These are phyloP conservation scores for Planococcus citri DNA, from an alignment of 1,140 invertebrate genomes.

Conservation along the genomic window DNA sequence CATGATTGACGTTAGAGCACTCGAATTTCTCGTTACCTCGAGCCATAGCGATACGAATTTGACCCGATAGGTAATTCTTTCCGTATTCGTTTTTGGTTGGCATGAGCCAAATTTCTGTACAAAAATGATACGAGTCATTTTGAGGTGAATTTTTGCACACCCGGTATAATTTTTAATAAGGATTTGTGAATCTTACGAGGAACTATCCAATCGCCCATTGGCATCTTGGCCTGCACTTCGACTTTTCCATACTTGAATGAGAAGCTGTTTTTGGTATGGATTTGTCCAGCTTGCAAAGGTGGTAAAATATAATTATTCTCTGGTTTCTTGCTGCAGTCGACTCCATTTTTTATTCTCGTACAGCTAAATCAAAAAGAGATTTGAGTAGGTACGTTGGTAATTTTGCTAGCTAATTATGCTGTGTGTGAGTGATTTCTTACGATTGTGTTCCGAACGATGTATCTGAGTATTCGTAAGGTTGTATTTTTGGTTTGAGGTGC, in stretches of 20 bases:
- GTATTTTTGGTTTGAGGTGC: too few relatives aligned
- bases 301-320: slow-evolving; percentile 37
- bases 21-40: slow-evolving; percentile 25
- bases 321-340: slow-evolving; percentile 26
- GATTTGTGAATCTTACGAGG: slow-evolving; percentile 42
- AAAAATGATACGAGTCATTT: too few relatives aligned
- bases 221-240: slow-evolving; percentile 54
- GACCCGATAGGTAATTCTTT: slow-evolving; percentile 25
- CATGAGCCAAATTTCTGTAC: slow-evolving; percentile 26
- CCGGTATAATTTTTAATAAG: too few relatives aligned
- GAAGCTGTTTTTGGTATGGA: slow-evolving; percentile 48
- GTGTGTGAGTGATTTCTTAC: too few relatives aligned
- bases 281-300: slow-evolving; percentile 49
- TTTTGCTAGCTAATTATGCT: too few relatives aligned
- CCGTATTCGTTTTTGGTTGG: slow-evolving; percentile 28
- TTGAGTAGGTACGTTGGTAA: too few relatives aligned
- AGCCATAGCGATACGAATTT: slow-evolving; percentile 25
- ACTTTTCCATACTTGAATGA: slow-evolving; percentile 51
- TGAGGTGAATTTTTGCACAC: too few relatives aligned
- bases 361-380: slow-evolving; percentile 25
- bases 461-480: too few relatives aligned
- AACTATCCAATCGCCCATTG: slow-evolving; percentile 59
- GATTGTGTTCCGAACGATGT: too few relatives aligned
- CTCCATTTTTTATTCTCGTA: slow-evolving; percentile 25
- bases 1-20: slow-evolving; percentile 22